Conservation (phyloP, 2,113 vertebrate genomes). For the Spheniscus mendiculus region DNA sequence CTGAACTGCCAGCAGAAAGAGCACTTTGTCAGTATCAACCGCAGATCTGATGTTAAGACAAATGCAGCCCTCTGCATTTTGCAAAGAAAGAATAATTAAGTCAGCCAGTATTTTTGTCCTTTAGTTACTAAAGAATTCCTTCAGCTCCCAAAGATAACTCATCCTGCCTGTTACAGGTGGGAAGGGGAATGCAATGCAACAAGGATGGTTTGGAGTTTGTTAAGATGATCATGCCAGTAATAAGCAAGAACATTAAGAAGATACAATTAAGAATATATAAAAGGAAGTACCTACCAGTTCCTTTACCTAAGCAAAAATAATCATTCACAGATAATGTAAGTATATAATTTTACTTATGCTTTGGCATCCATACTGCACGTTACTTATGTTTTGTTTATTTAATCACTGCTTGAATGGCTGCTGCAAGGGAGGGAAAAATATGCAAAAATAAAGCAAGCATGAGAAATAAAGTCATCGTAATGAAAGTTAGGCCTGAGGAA, state of each 20-base stretch:
- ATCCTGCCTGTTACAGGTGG: background rate
- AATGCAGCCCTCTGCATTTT: conserved; percentile 34
- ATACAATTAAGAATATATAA: background rate
- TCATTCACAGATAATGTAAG: background rate
- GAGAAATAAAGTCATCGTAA: background rate
- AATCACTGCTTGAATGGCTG: background rate
- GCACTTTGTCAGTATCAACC: conserved; percentile 58
- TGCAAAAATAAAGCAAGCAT: background rate
- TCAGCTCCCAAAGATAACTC: background rate
- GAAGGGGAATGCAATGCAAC: background rate
- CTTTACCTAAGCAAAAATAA: background rate
- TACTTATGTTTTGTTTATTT: background rate
- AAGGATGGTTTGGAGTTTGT: background rate
- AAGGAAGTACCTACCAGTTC: background rate
- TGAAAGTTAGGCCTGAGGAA: background rate
- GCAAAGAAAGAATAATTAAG: background rate
- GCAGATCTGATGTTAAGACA: conserved; percentile 58
- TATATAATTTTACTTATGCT: background rate
- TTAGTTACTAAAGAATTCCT: conserved; percentile 37
- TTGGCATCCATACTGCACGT: background rate
- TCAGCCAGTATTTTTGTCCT: background rate
- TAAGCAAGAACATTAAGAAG: background rate
- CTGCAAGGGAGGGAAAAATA: background rate
- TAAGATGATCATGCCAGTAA: background rate
- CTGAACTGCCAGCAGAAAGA: conserved; percentile 65